Percentiles rank a stretch among this genome's conserved stretches.
Conservation (phyloP, 2,113 vertebrate genomes). For the Halcyon malimbica region DNA sequence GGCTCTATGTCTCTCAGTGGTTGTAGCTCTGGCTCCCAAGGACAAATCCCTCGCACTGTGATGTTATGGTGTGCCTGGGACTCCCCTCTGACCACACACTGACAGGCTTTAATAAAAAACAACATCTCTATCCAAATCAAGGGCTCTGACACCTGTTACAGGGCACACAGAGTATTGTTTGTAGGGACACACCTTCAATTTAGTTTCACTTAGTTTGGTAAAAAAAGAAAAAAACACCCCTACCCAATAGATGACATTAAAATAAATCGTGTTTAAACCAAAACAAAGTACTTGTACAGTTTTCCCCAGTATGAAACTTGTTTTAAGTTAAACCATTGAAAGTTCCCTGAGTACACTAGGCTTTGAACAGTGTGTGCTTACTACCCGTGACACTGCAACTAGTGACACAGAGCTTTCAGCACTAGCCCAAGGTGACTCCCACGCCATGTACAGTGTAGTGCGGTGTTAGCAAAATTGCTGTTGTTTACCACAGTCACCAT, state of each 20-base stretch:
- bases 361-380: neutral
- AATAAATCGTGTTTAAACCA: neutral
- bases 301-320: neutral
- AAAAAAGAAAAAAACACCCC: neutral
- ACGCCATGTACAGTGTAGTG: rapidly evolving
- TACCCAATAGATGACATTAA: neutral
- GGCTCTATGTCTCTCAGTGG: neutral
- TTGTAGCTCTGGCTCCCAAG: neutral
- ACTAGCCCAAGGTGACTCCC: neutral
- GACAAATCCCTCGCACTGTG: neutral
- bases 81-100: neutral
- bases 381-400: neutral
- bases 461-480: neutral
- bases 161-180: neutral
- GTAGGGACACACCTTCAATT: neutral
- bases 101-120: neutral
- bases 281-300: neutral
- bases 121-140: neutral
- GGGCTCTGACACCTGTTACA: neutral
- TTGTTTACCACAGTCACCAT: neutral
- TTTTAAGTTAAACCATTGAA: slow-evolving; percentile 35
- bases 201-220: neutral
- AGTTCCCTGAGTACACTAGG: neutral
- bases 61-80: neutral
- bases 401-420: neutral